Percentiles rank a stretch among this genome's conserved stretches.
Evolutionary conservation across 2,113 vertebrate genomes (phyloP).

Genomic region (Patagioenas fasciata): DNA sequence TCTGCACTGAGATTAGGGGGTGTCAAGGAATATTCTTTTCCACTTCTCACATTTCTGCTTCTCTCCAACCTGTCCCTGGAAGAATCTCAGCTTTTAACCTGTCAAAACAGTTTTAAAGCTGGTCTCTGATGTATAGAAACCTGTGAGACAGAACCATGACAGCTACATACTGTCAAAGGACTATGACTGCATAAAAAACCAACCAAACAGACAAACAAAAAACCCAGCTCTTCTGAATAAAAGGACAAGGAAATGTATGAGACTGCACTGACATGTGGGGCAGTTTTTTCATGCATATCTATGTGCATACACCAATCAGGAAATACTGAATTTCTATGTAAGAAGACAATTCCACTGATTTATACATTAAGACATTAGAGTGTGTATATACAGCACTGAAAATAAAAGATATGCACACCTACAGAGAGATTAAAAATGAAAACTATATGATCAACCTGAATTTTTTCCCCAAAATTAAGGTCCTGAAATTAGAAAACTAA

Average conservation of each 20-base stretch:
- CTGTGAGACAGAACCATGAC: constrained; percentile 40
- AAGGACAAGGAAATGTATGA: constrained; percentile 4
- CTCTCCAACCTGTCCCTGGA: constrained; percentile 29
- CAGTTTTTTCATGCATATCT: not conserved
- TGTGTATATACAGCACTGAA: not conserved
- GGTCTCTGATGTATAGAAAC: constrained; percentile 38
- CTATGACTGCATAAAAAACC: not conserved
- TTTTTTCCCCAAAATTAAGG: not conserved
- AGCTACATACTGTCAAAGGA: constrained; percentile 11
- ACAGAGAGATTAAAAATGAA: not conserved
- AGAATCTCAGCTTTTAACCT: constrained; percentile 60
- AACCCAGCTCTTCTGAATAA: not conserved
- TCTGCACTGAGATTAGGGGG: constrained; percentile 57
- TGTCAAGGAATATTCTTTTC: constrained; percentile 56
- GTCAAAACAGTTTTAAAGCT: constrained; percentile 52
- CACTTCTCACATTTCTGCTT: constrained; percentile 30
- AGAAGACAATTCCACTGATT: not conserved
- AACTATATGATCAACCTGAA: not conserved
- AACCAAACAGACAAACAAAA: too few relatives aligned
- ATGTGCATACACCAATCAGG: not conserved
- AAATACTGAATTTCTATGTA: not conserved
- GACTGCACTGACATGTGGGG: not conserved
- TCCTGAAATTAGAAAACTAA: constrained; percentile 11
- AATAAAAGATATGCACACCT: not conserved
- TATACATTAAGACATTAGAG: not conserved